Evolutionary conservation across 64 coral and sea anemone species (phyloP), one percentile per base, ranked within the genome.

Genomic region (Montipora efflorescens): DNA sequence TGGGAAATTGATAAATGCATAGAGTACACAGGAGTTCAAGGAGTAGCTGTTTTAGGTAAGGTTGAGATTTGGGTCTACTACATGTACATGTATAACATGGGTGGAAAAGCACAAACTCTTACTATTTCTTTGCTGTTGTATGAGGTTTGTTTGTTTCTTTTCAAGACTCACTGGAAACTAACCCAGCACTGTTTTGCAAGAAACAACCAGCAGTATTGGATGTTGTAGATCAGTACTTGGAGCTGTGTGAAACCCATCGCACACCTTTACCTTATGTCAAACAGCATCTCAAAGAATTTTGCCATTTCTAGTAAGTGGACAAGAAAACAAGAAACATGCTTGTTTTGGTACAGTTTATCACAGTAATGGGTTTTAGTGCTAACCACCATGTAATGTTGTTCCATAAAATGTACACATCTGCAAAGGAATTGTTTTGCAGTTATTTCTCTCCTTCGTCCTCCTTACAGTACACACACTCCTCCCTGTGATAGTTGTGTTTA

Each of bases 1-100:
- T 86, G 82, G 82, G 82, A 86, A 72, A 70, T 86, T 70, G 82
- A 86, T 67, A 71, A 72, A 86, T 86, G 82, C 15, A 86, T 86
- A 71, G 64, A 86, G 46, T 86, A 86, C 67, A 86, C 82, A 49
- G 82, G 82, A 69, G 64, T 86, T 50, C 64, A 86, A 49, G 82
- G 82, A 18, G 66, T 86, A 36, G 62, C 82, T 86, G 82, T 48
- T 11, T 86, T 67, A 71, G 82, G 82, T 86, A 46, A 66, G 22
- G 10, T 2, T 45, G 11, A 44, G 4, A 57, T 11, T 57, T 57
- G 6, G 36, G 53, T 57, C 53, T 57, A 14, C 4, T 58, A 28
- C 28, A 0, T 64, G 59, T 58, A 28, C 28, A 0, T 64, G 59
- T 15, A 64, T 16, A 14, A 12, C 14, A 64, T 64, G 8, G 9